These are phyloP conservation scores for Cydia strobilella DNA, from an alignment of 1,140 invertebrate species.

Conservation along the genomic window DNA sequence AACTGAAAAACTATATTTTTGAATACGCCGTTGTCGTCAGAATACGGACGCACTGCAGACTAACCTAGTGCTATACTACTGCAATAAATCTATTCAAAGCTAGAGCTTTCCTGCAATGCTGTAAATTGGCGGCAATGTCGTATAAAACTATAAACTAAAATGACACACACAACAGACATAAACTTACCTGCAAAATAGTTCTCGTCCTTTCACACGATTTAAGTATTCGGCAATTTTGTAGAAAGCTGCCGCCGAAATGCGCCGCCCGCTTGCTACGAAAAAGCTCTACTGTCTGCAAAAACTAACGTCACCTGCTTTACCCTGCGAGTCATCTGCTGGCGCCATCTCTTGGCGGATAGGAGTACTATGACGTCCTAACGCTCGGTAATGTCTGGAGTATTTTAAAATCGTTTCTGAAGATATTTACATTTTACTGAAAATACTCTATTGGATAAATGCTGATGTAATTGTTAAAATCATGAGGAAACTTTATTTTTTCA, in stretches of 20 bases:
- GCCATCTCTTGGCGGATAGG: conserved; percentile 59
- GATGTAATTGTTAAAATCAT: neutral
- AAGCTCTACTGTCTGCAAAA: conserved; percentile 55
- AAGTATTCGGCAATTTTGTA: conserved; percentile 44
- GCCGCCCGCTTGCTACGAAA: conserved; percentile 37
- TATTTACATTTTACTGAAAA: neutral
- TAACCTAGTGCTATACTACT: conserved; percentile 16
- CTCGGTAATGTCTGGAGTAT: neutral
- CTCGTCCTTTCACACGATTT: conserved; percentile 31
- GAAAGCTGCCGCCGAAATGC: conserved; percentile 34
- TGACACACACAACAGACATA: neutral
- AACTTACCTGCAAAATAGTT: conserved; percentile 13
- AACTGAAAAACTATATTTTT: neutral
- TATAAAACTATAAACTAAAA: neutral
- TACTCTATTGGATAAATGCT: neutral
- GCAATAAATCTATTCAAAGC: conserved; percentile 30
- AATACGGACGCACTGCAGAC: conserved; percentile 29
- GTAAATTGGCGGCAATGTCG: neutral
- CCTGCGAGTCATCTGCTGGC: conserved; percentile 27
- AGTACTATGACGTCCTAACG: conserved; percentile 33
- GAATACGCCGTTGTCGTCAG: conserved; percentile 2
- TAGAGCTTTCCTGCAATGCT: neutral
- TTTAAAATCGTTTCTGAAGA: neutral
- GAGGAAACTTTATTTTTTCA: neutral
- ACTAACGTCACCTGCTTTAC: conserved; percentile 4